Evolutionary conservation across 2,113 vertebrate species (phyloP).

Genomic region (Thinocorus orbignyianus): DNA sequence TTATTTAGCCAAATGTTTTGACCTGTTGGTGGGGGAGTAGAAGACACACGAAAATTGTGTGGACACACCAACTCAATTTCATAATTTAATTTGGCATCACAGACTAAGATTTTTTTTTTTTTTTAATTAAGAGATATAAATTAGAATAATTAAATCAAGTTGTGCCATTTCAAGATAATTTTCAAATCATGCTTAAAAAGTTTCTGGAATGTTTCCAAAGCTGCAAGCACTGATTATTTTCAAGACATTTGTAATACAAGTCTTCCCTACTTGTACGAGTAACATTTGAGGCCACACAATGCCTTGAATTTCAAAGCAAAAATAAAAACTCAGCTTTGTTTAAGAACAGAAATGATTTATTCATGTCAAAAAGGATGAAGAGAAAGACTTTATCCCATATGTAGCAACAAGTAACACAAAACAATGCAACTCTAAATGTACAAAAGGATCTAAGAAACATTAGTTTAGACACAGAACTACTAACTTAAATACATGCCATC

Average conservation of each 20-base stretch:
- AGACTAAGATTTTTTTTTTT: background rate
- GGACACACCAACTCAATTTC: background rate
- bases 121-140: background rate
- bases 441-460: background rate
- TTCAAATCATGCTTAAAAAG: background rate
- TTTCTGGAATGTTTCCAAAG: constrained; percentile 4
- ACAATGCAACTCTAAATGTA: background rate
- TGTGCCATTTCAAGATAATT: background rate
- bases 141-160: background rate
- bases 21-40: background rate
- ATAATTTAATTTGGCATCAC: background rate
- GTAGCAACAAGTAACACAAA: background rate
- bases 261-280: background rate
- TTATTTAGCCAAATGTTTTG: background rate
- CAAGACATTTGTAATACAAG: background rate
- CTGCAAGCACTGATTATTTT: background rate
- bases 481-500: background rate
- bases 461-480: background rate
- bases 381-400: background rate
- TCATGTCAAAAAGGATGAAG: rapidly evolving
- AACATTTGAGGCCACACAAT: background rate
- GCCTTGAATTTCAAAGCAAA: background rate
- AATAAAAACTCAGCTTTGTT: background rate
- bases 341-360: background rate
- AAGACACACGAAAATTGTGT: background rate